phyloP scores from a whole-genome alignment of 2,888 invertebrate species.

The Drosophila melanosoma region DNA sequence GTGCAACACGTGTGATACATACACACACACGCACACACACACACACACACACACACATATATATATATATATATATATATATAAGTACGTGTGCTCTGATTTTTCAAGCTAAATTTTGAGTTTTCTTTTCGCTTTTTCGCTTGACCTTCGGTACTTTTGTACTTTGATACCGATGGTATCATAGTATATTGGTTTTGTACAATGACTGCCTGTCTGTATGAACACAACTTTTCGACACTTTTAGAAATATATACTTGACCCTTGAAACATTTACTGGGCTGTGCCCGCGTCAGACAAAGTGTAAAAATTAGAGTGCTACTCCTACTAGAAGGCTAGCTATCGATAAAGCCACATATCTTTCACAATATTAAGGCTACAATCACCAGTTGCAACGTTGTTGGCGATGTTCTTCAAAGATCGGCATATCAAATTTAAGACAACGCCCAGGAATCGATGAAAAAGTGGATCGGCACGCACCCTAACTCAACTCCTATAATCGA shows the following conservation, averaged over 20 bases:
- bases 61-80: background rate
- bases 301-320: no score
- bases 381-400: no score
- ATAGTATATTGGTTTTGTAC: background rate
- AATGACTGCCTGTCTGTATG: background rate
- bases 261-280: no score
- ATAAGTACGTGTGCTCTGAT: slow-evolving; percentile 35
- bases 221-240: background rate
- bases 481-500: no score
- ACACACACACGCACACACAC: slow-evolving; percentile 18
- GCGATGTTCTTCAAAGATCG: no score
- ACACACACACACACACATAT: slow-evolving; percentile 17
- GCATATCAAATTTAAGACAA: no score
- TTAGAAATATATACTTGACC: no score
- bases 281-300: no score
- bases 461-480: no score
- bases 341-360: no score
- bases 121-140: slow-evolving; percentile 14
- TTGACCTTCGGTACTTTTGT: slow-evolving; percentile 12
- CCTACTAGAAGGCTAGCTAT: background rate
- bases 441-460: no score
- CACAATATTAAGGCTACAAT: no score
- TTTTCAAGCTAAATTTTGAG: slow-evolving; percentile 24
- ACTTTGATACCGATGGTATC: background rate
- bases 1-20: slow-evolving; percentile 68